A percentile compares a stretch with the other conserved stretches of the same genome.
These are phyloP conservation scores for Champsocephalus gunnari DNA, from an alignment of 2,797 vertebrate genomes.

Conservation along the genomic window DNA sequence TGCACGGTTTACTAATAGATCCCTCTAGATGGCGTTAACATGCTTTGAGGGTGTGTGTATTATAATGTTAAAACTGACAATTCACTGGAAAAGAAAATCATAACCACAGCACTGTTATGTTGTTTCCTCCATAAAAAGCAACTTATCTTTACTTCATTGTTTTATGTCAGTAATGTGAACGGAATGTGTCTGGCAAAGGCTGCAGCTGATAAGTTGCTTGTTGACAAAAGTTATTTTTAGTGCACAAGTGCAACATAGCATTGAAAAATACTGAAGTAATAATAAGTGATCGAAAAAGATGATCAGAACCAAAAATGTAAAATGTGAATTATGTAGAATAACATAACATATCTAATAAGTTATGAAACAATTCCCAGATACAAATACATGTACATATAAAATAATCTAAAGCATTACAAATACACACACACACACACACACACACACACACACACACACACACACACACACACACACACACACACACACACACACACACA, in stretches of 20 bases:
- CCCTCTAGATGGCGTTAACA: slow-evolving; percentile 88
- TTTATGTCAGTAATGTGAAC: slow-evolving; percentile 16
- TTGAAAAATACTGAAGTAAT: background rate
- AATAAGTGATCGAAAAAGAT: background rate
- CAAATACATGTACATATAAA: background rate
- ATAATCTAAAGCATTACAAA: background rate
- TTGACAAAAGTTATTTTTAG: slow-evolving; percentile 27
- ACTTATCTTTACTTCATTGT: slow-evolving; percentile 13
- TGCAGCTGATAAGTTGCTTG: slow-evolving; percentile 2
- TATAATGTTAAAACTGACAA: slow-evolving; percentile 50
- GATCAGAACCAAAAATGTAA: background rate
- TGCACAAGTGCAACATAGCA: background rate
- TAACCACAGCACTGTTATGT: slow-evolving; percentile 19
- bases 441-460: too few relatives aligned
- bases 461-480: slow-evolving; percentile 28
- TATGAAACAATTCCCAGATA: background rate
- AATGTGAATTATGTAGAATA: background rate
- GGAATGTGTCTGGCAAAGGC: slow-evolving; percentile 17
- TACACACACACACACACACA: background rate
- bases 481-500: slow-evolving; percentile 14
- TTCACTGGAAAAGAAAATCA: slow-evolving; percentile 29
- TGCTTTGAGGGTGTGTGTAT: slow-evolving; percentile 70
- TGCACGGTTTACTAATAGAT: slow-evolving; percentile 61
- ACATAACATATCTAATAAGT: background rate
- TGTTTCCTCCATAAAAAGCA: background rate